Conservation (phyloP, 2,888 invertebrate genomes). For the Polydrusus pterygomalis region DNA sequence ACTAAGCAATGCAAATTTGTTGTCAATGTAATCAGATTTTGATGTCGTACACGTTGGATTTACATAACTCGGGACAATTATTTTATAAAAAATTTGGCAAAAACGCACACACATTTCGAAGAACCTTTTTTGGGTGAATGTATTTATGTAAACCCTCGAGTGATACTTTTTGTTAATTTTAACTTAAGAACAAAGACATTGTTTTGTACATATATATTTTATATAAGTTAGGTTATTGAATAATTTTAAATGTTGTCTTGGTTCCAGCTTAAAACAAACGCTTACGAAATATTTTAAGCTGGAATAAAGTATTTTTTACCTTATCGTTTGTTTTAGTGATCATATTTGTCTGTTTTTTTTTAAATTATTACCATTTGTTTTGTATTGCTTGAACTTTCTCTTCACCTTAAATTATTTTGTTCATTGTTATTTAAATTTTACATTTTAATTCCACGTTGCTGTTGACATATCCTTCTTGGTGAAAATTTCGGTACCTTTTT, state of each 20-base stretch:
- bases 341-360: constrained; percentile 57
- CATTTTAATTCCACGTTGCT: constrained; percentile 42
- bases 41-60: constrained; percentile 20
- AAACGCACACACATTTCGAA: constrained; percentile 32
- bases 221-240: constrained; percentile 54
- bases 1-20: constrained; percentile 37
- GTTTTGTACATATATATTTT: constrained; percentile 67
- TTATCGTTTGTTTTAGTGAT: constrained; percentile 31
- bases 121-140: constrained; percentile 22
- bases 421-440: constrained; percentile 47
- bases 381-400: constrained; percentile 61
- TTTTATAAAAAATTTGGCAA: neutral
- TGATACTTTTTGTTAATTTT: constrained; percentile 66
- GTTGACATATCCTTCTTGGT: constrained; percentile 53
- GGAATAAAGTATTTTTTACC: constrained; percentile 54
- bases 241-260: constrained; percentile 39
- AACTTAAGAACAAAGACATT: constrained; percentile 67
- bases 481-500: constrained; percentile 32
- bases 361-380: constrained; percentile 64
- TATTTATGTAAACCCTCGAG: constrained; percentile 61
- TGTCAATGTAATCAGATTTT: constrained; percentile 20
- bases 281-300: constrained; percentile 56
- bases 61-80: constrained; percentile 10
- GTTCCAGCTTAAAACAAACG: constrained; percentile 26
- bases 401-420: constrained; percentile 55